Evolutionary conservation across 2,797 vertebrate species (phyloP).

Genomic region (Monodelphis domestica): DNA sequence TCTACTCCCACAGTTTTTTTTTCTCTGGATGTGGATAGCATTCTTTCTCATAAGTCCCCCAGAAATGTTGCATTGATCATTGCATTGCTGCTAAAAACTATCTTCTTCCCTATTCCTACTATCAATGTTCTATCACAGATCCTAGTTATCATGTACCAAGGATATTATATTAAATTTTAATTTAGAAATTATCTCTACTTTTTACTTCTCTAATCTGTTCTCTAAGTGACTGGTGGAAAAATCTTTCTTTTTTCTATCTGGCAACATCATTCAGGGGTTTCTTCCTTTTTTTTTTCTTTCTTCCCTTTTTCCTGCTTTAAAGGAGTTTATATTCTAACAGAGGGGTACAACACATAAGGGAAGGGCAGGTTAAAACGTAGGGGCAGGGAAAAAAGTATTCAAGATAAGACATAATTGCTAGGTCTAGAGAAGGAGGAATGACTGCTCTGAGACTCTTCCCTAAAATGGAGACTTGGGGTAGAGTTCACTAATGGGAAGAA

Average conservation of each 20-base stretch:
- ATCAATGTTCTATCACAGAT: neutral
- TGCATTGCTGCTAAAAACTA: too few species aligned
- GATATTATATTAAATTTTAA: neutral
- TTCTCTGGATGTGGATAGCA: too few species aligned
- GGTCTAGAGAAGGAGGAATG: neutral
- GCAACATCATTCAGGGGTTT: neutral
- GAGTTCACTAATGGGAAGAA: neutral
- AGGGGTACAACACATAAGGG: neutral
- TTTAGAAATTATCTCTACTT: neutral
- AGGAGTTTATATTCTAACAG: neutral
- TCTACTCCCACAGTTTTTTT: too few species aligned
- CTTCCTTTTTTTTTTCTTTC: neutral
- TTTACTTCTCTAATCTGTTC: neutral
- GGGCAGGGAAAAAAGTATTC: neutral
- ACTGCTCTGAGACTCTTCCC: neutral
- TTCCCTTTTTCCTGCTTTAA: neutral
- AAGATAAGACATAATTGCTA: neutral
- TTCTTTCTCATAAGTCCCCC: too few species aligned
- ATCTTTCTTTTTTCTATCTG: neutral
- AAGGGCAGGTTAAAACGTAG: neutral
- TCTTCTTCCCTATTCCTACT: neutral
- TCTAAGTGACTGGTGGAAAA: neutral
- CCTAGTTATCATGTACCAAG: neutral
- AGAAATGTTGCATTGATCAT: too few species aligned
- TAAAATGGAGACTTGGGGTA: neutral